A percentile compares a stretch with the other conserved stretches of the same genome.
Evolutionary conservation across 2,113 vertebrate genomes (phyloP).

Genomic region (Tautogolabrus adspersus): DNA sequence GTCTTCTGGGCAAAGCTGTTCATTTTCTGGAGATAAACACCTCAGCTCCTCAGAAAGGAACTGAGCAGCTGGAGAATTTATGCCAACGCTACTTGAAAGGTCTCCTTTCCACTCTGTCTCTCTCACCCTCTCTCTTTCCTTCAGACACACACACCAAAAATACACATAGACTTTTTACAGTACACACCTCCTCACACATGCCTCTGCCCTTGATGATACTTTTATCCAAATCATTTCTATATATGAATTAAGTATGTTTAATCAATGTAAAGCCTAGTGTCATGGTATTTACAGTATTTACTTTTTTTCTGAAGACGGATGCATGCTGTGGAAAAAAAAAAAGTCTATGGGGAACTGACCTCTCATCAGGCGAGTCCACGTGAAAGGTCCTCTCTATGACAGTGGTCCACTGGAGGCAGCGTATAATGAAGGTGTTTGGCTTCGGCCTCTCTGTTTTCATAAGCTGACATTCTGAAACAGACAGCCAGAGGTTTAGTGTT

Average conservation of each 20-base stretch:
- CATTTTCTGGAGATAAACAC: conserved; percentile 83
- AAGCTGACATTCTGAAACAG: conserved; percentile 92
- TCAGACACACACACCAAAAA: conserved; percentile 27
- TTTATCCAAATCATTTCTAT: conserved; percentile 11
- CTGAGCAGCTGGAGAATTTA: conserved; percentile 85
- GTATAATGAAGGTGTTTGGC: conserved; percentile 98
- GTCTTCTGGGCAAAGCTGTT: conserved; percentile 83
- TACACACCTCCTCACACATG: conserved; percentile 32
- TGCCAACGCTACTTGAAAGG: conserved; percentile 82
- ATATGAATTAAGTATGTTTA: neutral
- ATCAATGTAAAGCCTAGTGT: neutral
- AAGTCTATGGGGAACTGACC: conserved; percentile 76
- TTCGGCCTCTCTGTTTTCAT: conserved; percentile 99
- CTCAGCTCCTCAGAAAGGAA: conserved; percentile 80
- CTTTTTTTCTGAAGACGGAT: neutral
- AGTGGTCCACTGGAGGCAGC: conserved; percentile 98
- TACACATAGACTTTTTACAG: conserved; percentile 26
- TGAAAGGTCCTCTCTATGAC: conserved; percentile 98
- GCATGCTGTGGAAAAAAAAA: neutral
- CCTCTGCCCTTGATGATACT: conserved; percentile 36
- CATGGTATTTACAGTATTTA: neutral
- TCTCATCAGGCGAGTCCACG: conserved; percentile 95
- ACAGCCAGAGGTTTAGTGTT: neutral
- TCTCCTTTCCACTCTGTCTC: conserved; percentile 76
- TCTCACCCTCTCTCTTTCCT: conserved; percentile 56